Conservation (phyloP, 1,140 invertebrate genomes). For the Lanistes nyassanus region DNA sequence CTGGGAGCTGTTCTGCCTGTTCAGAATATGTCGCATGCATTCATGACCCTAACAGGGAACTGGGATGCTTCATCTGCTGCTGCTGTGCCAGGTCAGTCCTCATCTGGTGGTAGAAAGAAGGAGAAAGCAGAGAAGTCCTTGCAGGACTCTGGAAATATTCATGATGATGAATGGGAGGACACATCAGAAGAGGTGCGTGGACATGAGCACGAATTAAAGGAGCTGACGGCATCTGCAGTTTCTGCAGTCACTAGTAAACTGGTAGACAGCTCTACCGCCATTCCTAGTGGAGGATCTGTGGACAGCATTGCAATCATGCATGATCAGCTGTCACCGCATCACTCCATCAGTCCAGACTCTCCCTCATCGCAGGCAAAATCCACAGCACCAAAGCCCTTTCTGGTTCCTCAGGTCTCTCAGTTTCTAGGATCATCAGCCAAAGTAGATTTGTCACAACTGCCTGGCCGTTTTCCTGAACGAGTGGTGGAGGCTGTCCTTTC, state of each 20-base stretch:
- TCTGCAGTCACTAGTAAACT: too few relatives aligned
- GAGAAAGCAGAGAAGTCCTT: conserved; percentile 24
- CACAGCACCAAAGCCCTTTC: too few relatives aligned
- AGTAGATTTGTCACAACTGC: background rate
- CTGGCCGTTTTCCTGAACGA: conserved; percentile 24
- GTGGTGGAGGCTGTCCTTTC: conserved; percentile 29
- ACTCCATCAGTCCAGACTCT: too few relatives aligned
- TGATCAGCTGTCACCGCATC: too few relatives aligned
- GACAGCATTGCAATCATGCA: too few relatives aligned
- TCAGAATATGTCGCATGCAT: background rate
- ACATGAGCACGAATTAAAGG: background rate
- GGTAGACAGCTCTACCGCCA: too few relatives aligned
- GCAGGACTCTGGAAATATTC: conserved; percentile 55
- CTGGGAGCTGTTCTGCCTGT: background rate
- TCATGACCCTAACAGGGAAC: background rate
- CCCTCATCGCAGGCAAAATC: too few relatives aligned
- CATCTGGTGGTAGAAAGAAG: background rate
- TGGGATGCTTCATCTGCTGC: too few relatives aligned
- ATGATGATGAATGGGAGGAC: conserved; percentile 42
- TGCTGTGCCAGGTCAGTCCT: background rate
- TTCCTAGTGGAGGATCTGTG: too few relatives aligned
- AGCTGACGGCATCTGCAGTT: too few relatives aligned
- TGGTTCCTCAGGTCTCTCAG: background rate
- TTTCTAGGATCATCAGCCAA: background rate
- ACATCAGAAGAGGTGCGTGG: background rate